phyloP scores from a whole-genome alignment of 2,113 vertebrate genomes.

The Triplophysa siluroides region DNA sequence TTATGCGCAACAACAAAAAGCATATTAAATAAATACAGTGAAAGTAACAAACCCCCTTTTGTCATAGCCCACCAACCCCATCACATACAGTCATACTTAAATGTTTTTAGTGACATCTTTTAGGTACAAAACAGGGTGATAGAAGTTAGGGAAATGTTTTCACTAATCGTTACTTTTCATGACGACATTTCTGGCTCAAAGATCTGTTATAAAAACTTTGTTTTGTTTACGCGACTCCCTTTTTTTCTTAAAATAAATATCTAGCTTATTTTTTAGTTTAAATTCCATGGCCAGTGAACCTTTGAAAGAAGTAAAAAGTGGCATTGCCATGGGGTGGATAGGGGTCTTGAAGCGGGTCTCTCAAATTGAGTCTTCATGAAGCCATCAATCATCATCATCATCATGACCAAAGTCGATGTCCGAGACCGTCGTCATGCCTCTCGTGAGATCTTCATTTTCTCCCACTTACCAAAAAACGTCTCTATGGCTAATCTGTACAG shows the following conservation, averaged over 20 bases:
- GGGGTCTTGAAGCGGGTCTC: conserved; percentile 40
- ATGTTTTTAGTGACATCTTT: conserved; percentile 31
- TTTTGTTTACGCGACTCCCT: conserved; percentile 49
- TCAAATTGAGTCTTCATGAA: conserved; percentile 49
- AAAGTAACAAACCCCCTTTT: conserved; percentile 58
- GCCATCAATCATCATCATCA: conserved; percentile 52
- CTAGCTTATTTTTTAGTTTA: conserved; percentile 37
- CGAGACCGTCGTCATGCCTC: conserved; percentile 30
- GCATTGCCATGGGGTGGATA: conserved; percentile 29
- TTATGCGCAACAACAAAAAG: conserved; percentile 58
- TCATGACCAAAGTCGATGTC: conserved; percentile 53
- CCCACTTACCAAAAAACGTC: conserved; percentile 58
- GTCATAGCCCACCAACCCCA: conserved; percentile 14
- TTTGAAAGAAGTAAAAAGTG: conserved; percentile 43
- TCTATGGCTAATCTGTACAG: conserved; percentile 90
- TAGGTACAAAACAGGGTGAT: conserved; percentile 31
- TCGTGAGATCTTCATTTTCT: conserved; percentile 27
- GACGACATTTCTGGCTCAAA: neutral
- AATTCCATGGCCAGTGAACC: conserved; percentile 37
- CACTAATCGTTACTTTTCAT: conserved; percentile 22
- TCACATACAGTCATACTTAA: conserved; percentile 29
- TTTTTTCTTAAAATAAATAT: conserved; percentile 21
- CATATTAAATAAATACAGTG: conserved; percentile 70
- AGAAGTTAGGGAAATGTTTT: conserved; percentile 8
- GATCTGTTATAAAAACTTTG: too few species aligned